Evolutionary conservation across 2,888 invertebrate genomes (phyloP), one percentile per base, ranked within the genome.

Genomic region (Chromoteleia sp.): DNA sequence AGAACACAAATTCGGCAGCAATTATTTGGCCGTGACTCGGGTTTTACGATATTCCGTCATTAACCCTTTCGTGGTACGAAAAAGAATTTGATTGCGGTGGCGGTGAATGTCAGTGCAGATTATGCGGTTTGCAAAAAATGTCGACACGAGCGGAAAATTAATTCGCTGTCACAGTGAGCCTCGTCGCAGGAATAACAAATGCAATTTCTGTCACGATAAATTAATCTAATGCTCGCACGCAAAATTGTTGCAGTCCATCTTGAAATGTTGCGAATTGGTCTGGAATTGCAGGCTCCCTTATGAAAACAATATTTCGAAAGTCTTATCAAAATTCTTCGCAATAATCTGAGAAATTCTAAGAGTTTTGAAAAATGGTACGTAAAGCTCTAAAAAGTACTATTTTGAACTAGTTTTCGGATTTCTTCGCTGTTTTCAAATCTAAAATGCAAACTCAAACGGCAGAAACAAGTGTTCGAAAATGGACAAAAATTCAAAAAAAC

Each of bases 81-180:
- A 21, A 67, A 67, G 54, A 54, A 67, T 67, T 67, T 54, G 52
- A 79, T 73, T 73, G 79, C 67, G 67, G 78, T 73, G 71, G 68
- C 76, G 68, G 68, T 68, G 70, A 58, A 59, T 73, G 79, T 79
- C 78, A 78, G 65, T 36, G 78, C 36, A 17, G 79, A 73, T 73
- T 73, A 67, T 71, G 70, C 71, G 78, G 71, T 71, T 65, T 65
- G 56, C 78, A 79, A 70, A 77, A 73, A 79, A 73, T 79, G 43
- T 43, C 73, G 67, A 67, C 67, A 59, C 67, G 79, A 73, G 73
- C 61, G 52, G 77, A 63, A 80, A 74, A 74, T 80, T 80, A 74
- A 74, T 80, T 74, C 68, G 68, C 70, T 56, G 63, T 68, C 70
- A 71, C 63, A 59, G 43, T 41, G 45, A 39, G 45, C 36, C 43